Evolutionary conservation across 2,113 vertebrate genomes (phyloP).

Genomic region (Tinamus guttatus): DNA sequence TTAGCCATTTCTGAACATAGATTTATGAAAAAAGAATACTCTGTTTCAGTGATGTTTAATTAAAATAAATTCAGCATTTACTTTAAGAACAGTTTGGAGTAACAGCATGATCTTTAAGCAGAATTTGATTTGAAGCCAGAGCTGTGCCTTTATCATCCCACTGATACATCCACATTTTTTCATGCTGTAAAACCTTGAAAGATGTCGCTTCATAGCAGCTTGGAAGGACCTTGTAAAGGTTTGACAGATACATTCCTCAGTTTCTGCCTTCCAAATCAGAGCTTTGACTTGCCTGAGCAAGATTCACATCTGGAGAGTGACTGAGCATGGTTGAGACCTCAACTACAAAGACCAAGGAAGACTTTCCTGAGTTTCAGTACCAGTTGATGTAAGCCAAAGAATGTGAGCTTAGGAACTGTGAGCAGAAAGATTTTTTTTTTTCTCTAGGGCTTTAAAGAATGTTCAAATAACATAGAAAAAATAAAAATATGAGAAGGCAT

Average conservation of each 20-base stretch:
- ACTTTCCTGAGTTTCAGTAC: neutral
- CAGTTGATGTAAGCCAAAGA: neutral
- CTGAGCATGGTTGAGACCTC: neutral
- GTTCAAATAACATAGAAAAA: neutral
- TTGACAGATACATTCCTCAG: neutral
- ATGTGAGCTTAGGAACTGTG: neutral
- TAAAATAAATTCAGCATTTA: neutral
- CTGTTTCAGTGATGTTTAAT: neutral
- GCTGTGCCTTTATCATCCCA: neutral
- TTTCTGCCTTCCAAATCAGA: neutral
- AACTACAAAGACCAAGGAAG: neutral
- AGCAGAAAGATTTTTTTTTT: neutral
- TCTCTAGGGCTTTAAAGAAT: neutral
- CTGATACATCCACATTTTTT: neutral
- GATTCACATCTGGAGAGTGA: neutral
- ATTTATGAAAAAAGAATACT: neutral
- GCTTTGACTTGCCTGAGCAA: neutral
- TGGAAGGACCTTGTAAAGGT: neutral
- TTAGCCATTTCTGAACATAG: neutral
- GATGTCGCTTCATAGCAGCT: neutral
- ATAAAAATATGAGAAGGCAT: neutral
- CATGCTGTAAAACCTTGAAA: neutral
- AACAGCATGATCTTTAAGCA: neutral
- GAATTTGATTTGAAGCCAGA: neutral
- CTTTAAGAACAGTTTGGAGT: neutral